Percentiles rank a stretch among this genome's conserved stretches.
Conservation (phyloP, 2,797 vertebrate species). For the Poecile montanus region DNA sequence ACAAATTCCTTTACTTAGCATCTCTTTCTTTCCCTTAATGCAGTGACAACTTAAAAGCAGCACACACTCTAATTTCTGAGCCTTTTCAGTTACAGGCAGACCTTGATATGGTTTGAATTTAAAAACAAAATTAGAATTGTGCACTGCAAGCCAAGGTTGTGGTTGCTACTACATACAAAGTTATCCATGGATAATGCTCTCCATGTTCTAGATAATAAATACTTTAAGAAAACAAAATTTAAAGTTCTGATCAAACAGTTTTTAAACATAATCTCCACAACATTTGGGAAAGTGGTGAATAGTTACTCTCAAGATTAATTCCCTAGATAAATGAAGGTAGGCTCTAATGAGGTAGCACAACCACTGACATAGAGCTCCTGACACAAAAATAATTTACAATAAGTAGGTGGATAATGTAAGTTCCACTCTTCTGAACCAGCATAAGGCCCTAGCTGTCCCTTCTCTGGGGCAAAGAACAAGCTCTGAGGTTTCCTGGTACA, state of each 20-base stretch:
- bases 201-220: neutral
- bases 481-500: neutral
- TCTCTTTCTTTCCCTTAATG: neutral
- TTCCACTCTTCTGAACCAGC: neutral
- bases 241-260: neutral
- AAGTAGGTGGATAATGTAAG: neutral
- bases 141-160: neutral
- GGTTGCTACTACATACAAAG: neutral
- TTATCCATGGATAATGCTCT: neutral
- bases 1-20: neutral
- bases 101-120: neutral
- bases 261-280: neutral
- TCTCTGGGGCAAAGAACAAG: neutral
- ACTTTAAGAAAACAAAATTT: neutral
- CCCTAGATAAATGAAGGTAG: neutral
- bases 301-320: neutral
- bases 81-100: constrained; percentile 17
- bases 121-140: constrained; percentile 15
- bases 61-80: neutral
- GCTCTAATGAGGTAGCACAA: neutral
- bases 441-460: neutral
- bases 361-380: neutral
- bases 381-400: neutral
- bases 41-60: neutral
- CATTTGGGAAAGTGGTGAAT: neutral